phyloP scores from a whole-genome alignment of 2,797 vertebrate species.

The Chelmon rostratus region DNA sequence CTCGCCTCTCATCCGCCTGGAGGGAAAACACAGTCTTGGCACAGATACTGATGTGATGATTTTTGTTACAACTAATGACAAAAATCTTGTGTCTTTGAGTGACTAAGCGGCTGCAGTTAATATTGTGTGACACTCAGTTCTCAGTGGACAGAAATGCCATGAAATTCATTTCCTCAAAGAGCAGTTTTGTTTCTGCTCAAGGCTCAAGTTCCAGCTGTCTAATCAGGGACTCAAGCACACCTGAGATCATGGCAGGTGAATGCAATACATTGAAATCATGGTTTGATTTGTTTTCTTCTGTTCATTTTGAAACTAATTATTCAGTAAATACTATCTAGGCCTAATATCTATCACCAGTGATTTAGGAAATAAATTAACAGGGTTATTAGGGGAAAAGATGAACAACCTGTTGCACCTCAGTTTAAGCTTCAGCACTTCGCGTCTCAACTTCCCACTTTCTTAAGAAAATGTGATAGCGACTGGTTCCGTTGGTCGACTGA shows the following conservation, averaged over 20 bases:
- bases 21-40: constrained; percentile 5
- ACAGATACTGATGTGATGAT: neutral
- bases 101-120: neutral
- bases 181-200: neutral
- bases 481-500: neutral
- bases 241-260: constrained; percentile 33
- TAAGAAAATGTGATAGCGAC: neutral
- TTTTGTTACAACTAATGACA: neutral
- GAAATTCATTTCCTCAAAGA: neutral
- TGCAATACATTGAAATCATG: neutral
- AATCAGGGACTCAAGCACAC: constrained; percentile 24
- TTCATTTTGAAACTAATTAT: neutral
- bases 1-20: constrained; percentile 83
- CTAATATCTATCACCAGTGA: neutral
- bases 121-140: neutral
- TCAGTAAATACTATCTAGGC: neutral
- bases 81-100: neutral
- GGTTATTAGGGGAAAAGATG: neutral
- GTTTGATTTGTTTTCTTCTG: neutral
- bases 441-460: accelerated
- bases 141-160: neutral
- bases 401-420: neutral
- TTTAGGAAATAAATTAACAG: neutral
- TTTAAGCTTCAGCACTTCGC: neutral
- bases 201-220: neutral